Base-by-base conservation (phyloP, 2,113 vertebrate species). In the Triplophysa siluroides region DNA sequence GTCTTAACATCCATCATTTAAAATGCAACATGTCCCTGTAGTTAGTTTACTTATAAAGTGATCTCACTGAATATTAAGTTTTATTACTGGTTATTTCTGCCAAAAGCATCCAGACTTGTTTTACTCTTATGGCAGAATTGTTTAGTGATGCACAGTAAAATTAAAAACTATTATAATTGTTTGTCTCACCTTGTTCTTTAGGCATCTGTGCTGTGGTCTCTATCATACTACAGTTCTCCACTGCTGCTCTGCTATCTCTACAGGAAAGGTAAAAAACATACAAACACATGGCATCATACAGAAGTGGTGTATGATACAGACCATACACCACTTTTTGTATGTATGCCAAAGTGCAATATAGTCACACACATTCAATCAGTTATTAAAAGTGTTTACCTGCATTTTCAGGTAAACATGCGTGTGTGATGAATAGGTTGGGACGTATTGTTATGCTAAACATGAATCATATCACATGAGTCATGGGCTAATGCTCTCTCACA, bases 171-270 rank as follows among this genome's bases (percentile, higher is more conserved):
- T 45, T 45, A 2, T 45, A 11, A 45, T 45, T 45, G 43, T 45
- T 12, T 38, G 19, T 16, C 64, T 26, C 74, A 13, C 61, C 54
- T 78, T n/a, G 54, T 12, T 47, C 83, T 78, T n/a, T 87, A 97
- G 96, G 95, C 95, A 52, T 95, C 95, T 43, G 91, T 93, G 21
- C 89, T 96, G 83, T 96, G 95, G 94, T 95, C 94, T 78, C 86
- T 97, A 75, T 96, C 95, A 58, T 97, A 96, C 80, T 97, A 96
- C 89, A 95, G 92, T 60, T 97, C 95, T 33, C 96, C 96, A 69
- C 89, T 97, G 24, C 90, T 96, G 60, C 90, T 94, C 81, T 94
- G 95, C 87, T 97, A 96, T 89, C 89, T 96, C 64, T 97, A 96
- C 91, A 94, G 94, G 85, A 97, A 97, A 95, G 96, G 96, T 96